Conservation (phyloP, 2,888 invertebrate species). For the Megaustenia siamemsis region DNA sequence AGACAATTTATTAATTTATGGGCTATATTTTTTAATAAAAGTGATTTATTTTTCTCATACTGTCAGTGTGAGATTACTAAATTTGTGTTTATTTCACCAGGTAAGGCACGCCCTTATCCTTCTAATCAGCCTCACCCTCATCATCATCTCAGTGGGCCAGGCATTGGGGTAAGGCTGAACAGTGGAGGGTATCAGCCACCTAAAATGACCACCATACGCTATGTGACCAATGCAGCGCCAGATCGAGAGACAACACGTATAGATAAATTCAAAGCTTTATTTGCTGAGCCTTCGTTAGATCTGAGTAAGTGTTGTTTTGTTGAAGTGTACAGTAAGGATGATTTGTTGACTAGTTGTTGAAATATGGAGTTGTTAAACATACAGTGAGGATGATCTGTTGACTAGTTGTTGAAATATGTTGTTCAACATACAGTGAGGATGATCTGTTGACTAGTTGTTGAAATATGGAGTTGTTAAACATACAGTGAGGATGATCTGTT, state of each 20-base stretch:
- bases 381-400: too few species aligned
- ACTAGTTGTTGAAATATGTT: too few species aligned
- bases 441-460: too few species aligned
- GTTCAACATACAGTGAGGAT: too few species aligned
- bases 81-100: background rate
- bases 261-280: conserved; percentile 90
- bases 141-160: conserved; percentile 74
- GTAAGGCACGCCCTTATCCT: conserved; percentile 27
- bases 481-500: too few species aligned
- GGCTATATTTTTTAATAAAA: too few species aligned
- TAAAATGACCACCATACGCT: conserved; percentile 71
- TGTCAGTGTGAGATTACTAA: background rate
- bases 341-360: too few species aligned
- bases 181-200: conserved; percentile 70
- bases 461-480: too few species aligned
- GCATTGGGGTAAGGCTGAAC: conserved; percentile 78
- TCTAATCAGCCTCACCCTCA: conserved; percentile 39
- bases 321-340: too few species aligned
- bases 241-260: conserved; percentile 85
- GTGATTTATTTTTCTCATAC: too few species aligned
- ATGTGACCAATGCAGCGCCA: conserved; percentile 66
- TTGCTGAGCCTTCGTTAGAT: conserved; percentile 89
- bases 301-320: conserved; percentile 80
- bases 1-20: too few species aligned
- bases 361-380: too few species aligned